Conservation (phyloP, 1,140 invertebrate species). For the Zophobas morio region DNA sequence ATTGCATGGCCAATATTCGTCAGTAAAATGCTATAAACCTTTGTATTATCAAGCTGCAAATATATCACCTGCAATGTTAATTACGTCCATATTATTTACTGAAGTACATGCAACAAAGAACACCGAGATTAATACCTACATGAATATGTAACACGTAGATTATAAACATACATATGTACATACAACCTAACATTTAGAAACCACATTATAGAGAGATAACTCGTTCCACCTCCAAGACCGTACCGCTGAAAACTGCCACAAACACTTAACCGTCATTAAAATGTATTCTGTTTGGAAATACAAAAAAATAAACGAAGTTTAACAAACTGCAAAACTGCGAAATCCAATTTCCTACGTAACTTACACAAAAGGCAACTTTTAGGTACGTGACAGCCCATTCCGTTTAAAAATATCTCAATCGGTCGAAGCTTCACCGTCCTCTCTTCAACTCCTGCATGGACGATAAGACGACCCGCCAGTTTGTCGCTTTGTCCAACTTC, state of each 20-base stretch:
- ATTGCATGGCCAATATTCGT: no score
- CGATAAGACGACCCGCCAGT: slow-evolving; percentile 35
- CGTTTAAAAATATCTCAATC: slow-evolving; percentile 56
- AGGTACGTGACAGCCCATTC: slow-evolving; percentile 55
- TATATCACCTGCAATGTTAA: no score
- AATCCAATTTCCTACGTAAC: slow-evolving; percentile 56
- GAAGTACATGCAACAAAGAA: no score
- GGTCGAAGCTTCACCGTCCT: slow-evolving; percentile 37
- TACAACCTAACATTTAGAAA: no score
- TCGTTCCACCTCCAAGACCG: no score
- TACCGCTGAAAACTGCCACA: background rate
- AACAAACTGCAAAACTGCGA: slow-evolving; percentile 58
- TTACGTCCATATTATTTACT: no score
- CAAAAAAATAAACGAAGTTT: slow-evolving; percentile 44
- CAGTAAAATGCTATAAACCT: no score
- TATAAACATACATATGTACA: no score
- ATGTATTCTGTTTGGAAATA: slow-evolving; percentile 37
- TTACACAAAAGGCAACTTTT: slow-evolving; percentile 57
- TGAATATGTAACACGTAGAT: no score
- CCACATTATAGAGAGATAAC: no score
- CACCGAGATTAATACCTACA: no score
- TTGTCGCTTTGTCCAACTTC: slow-evolving; percentile 41
- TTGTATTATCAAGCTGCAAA: no score
- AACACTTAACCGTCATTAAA: slow-evolving; percentile 43
- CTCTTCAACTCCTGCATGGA: slow-evolving; percentile 22